Conservation (phyloP, 2,888 invertebrate genomes). For the Nymphalis urticae region DNA sequence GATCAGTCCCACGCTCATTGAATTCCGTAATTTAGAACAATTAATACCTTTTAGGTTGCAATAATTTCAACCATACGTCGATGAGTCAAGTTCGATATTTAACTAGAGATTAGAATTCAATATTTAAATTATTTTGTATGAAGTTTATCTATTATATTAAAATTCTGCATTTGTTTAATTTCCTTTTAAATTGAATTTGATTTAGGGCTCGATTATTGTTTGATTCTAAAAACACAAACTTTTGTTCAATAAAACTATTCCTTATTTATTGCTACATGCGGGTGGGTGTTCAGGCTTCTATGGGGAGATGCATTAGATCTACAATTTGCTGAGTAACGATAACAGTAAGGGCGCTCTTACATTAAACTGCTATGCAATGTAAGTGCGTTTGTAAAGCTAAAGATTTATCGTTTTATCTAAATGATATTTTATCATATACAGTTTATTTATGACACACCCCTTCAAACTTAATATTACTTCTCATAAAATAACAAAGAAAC, state of each 20-base stretch:
- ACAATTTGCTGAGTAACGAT: conserved; percentile 71
- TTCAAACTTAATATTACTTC: not conserved
- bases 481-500: not conserved
- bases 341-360: conserved; percentile 57
- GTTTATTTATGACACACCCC: conserved; percentile 24
- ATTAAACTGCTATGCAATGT: conserved; percentile 47
- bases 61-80: conserved; percentile 29
- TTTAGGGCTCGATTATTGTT: too few species aligned
- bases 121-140: not conserved
- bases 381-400: conserved; percentile 32
- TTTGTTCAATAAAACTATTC: not conserved
- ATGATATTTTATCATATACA: conserved; percentile 29
- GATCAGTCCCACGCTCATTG: conserved; percentile 48
- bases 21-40: conserved; percentile 60
- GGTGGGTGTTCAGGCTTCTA: conserved; percentile 36
- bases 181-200: not conserved
- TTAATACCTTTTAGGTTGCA: conserved; percentile 43
- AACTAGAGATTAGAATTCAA: not conserved
- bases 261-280: conserved; percentile 20
- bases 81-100: conserved; percentile 21
- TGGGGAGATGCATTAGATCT: conserved; percentile 70
- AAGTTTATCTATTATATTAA: too few species aligned
- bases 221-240: too few species aligned
- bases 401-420: conserved; percentile 37
- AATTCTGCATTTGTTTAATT: not conserved